Percentiles rank a stretch among this genome's conserved stretches.
Conservation (phyloP, 2,113 vertebrate species). For the Pagrus major region DNA sequence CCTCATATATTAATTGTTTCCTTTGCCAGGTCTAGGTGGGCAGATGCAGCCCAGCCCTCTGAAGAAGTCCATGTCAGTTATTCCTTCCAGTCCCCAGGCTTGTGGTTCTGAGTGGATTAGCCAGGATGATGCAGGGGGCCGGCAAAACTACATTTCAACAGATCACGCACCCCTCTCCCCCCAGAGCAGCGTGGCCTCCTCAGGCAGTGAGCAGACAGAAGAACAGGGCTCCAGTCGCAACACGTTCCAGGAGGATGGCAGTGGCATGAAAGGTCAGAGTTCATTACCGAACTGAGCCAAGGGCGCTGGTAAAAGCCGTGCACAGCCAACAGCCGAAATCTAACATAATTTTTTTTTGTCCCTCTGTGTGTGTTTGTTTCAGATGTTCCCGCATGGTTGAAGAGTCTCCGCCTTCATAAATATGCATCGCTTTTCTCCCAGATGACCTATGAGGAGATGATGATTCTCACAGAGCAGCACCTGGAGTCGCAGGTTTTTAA, state of each 20-base stretch:
- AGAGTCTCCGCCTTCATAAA: constrained; percentile 96
- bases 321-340: constrained; percentile 30
- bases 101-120: constrained; percentile 89
- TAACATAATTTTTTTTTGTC: neutral
- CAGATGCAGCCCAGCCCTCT: constrained; percentile 91
- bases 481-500: constrained; percentile 92
- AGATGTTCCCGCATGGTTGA: constrained; percentile 96
- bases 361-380: constrained; percentile 10
- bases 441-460: constrained; percentile 97
- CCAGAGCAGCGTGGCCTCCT: constrained; percentile 95
- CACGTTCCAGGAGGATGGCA: constrained; percentile 95
- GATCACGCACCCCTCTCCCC: constrained; percentile 95
- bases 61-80: constrained; percentile 91
- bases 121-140: constrained; percentile 86
- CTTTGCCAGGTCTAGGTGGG: constrained; percentile 81
- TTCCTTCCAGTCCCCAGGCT: constrained; percentile 87
- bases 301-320: constrained; percentile 3
- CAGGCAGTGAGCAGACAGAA: constrained; percentile 95
- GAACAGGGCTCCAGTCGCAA: constrained; percentile 90
- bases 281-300: constrained; percentile 12
- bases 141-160: constrained; percentile 85
- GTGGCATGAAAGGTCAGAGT: constrained; percentile 94
- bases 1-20: constrained; percentile 26
- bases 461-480: constrained; percentile 95
- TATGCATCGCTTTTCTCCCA: constrained; percentile 95